Percentiles rank a stretch among this genome's conserved stretches.
These are phyloP conservation scores for Megaceryle maxima DNA, from an alignment of 2,113 vertebrate species.

Conservation along the genomic window DNA sequence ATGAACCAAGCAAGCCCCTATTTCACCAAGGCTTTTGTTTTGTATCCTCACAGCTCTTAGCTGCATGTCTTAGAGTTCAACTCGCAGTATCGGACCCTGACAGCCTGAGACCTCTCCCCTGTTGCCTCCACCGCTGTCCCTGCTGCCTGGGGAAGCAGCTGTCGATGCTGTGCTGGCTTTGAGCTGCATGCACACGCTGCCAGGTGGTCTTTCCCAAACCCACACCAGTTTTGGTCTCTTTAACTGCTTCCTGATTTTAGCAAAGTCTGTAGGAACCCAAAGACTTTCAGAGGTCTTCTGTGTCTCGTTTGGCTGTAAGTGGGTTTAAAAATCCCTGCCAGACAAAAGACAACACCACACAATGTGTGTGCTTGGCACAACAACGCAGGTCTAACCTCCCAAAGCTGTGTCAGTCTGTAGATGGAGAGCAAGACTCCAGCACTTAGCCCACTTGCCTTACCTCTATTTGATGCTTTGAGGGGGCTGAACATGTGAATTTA, in stretches of 20 bases:
- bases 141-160: background rate
- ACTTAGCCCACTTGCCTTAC: background rate
- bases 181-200: background rate
- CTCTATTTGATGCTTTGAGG: background rate
- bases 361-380: accelerated
- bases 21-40: background rate
- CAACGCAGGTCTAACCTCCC: background rate
- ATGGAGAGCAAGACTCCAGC: background rate
- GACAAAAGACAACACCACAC: background rate
- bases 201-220: background rate
- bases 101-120: background rate
- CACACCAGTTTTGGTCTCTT: background rate
- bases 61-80: background rate
- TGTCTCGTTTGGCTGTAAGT: background rate
- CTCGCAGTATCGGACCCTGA: background rate
- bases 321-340: background rate
- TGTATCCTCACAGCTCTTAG: background rate
- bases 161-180: background rate
- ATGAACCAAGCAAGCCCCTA: background rate
- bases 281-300: background rate
- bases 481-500: background rate
- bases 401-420: background rate
- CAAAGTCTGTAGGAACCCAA: background rate
- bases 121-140: accelerated
- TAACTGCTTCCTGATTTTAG: background rate